phyloP scores from a whole-genome alignment of 2,888 invertebrate species.

The Drosophila peninsularis region DNA sequence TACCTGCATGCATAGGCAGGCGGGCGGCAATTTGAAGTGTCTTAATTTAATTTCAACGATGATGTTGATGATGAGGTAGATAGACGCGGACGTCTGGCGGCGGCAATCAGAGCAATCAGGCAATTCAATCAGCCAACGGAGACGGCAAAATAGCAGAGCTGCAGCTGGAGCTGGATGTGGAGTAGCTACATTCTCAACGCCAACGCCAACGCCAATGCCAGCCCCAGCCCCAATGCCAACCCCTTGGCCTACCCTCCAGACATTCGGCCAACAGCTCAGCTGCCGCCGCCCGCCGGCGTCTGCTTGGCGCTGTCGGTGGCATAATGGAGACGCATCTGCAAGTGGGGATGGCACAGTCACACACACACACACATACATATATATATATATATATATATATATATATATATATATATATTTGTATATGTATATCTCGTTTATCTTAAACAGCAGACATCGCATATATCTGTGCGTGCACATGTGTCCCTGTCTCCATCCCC shows the following conservation, averaged over 20 bases:
- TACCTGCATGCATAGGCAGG: constrained; percentile 10
- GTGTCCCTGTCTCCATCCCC: neutral
- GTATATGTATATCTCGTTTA: constrained; percentile 1
- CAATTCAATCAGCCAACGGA: constrained; percentile 70
- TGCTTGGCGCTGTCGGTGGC: constrained; percentile 25
- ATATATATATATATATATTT: constrained; percentile 1
- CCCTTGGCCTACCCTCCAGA: neutral
- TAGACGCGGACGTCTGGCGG: constrained; percentile 54
- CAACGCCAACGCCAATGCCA: neutral
- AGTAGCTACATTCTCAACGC: neutral
- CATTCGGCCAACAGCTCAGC: constrained; percentile 1
- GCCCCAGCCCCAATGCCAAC: neutral
- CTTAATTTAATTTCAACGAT: constrained; percentile 62
- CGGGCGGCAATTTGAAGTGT: constrained; percentile 42
- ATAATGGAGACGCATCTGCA: constrained; percentile 43
- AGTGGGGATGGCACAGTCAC: neutral
- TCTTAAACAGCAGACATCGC: constrained; percentile 21
- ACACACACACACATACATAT: too few relatives aligned
- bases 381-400: neutral
- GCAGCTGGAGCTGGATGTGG: neutral
- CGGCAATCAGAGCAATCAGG: constrained; percentile 75
- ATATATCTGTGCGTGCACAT: neutral
- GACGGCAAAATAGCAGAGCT: constrained; percentile 29
- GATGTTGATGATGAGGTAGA: constrained; percentile 42
- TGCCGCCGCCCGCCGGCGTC: constrained; percentile 15